phyloP scores from a whole-genome alignment of 1,140 invertebrate species.

The Heliconius himera region DNA sequence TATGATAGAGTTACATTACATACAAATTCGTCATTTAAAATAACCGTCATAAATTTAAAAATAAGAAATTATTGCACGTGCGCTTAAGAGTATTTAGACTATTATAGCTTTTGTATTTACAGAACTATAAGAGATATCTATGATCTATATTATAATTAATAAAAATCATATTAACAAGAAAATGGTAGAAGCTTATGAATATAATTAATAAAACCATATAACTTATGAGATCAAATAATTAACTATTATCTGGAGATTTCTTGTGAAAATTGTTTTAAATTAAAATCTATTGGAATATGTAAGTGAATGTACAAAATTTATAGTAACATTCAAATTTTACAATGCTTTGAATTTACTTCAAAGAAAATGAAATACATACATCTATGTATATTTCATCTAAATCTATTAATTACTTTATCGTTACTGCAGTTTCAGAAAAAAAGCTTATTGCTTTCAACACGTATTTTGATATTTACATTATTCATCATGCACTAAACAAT shows the following conservation, averaged over 20 bases:
- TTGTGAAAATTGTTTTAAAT: neutral
- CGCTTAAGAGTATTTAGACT: neutral
- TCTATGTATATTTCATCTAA: too few species aligned
- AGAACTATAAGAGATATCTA: neutral
- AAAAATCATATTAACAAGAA: neutral
- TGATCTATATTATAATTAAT: neutral
- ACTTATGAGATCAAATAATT: neutral
- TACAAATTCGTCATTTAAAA: slow-evolving; percentile 8
- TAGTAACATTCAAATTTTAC: too few species aligned
- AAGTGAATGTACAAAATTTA: too few species aligned
- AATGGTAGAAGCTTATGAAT: neutral
- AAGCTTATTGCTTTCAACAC: slow-evolving; percentile 76
- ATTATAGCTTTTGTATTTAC: slow-evolving; percentile 1
- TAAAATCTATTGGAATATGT: neutral
- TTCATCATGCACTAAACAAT: neutral
- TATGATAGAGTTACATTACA: neutral
- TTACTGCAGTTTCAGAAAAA: slow-evolving; percentile 4
- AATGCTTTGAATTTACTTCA: too few species aligned
- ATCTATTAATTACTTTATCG: slow-evolving; percentile 18
- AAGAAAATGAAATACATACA: too few species aligned
- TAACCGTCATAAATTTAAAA: neutral
- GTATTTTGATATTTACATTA: slow-evolving; percentile 47
- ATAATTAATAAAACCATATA: neutral
- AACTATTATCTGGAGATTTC: neutral
- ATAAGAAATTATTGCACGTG: neutral